Evolutionary conservation across 2,797 vertebrate species (phyloP).

Genomic region (Taenioides sp.): DNA sequence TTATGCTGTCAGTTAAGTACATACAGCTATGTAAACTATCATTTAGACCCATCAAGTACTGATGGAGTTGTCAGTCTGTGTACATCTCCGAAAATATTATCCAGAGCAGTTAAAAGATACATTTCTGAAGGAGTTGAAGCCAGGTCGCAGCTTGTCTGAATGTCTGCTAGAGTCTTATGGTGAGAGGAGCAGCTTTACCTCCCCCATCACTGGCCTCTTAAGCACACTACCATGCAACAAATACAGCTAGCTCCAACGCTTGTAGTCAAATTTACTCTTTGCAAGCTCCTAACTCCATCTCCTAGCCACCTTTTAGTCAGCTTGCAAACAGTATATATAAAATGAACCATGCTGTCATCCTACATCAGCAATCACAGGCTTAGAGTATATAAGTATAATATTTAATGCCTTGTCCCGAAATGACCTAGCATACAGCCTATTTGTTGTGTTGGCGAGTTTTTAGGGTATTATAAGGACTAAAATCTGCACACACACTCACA

Average conservation of each 20-base stretch:
- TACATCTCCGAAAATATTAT: background rate
- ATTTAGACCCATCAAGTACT: background rate
- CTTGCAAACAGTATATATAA: conserved; percentile 15
- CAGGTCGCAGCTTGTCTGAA: conserved; percentile 17
- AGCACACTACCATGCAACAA: conserved; percentile 47
- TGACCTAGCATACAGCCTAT: background rate
- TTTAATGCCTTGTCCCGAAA: conserved; percentile 13
- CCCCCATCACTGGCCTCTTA: conserved; percentile 30
- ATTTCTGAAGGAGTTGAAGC: conserved; percentile 19
- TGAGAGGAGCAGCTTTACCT: conserved; percentile 11
- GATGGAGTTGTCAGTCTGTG: background rate
- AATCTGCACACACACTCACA: too few species aligned
- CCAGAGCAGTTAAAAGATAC: background rate
- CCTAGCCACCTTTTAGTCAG: background rate
- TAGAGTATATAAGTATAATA: background rate
- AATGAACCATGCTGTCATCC: conserved; percentile 23
- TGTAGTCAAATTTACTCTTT: conserved; percentile 59
- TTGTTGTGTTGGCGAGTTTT: too few species aligned
- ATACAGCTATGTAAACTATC: background rate
- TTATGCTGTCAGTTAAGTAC: background rate
- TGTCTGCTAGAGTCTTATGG: conserved; percentile 3
- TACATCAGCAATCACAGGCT: conserved; percentile 22
- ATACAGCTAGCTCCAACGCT: conserved; percentile 39
- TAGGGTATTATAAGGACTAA: too few species aligned
- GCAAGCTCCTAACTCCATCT: conserved; percentile 24